phyloP scores from a whole-genome alignment of 2,888 invertebrate species.

The Leptopterna dolabrata region DNA sequence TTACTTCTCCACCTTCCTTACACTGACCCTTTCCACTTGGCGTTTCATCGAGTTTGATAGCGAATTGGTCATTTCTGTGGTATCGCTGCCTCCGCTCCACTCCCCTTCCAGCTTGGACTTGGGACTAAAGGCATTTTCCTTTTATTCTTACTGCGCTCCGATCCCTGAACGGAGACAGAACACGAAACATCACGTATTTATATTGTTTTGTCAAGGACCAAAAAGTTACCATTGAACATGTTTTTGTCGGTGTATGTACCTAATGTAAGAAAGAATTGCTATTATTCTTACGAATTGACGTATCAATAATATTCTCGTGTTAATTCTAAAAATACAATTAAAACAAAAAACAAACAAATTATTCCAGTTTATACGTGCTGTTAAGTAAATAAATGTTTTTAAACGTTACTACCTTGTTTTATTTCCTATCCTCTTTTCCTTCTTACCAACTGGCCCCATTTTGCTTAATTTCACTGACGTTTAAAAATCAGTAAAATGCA shows the following conservation, averaged over 20 bases:
- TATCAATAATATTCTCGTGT: slow-evolving; percentile 17
- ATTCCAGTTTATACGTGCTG: slow-evolving; percentile 40
- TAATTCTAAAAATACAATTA: not conserved
- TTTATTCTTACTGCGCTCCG: not conserved
- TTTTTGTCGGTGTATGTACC: not conserved
- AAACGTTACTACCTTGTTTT: not conserved
- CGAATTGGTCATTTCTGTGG: no score
- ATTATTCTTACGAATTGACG: not conserved
- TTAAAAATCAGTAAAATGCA: no score
- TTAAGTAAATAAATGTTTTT: slow-evolving; percentile 44
- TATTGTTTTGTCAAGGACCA: slow-evolving; percentile 18
- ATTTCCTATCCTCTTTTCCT: no score
- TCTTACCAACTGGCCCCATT: no score
- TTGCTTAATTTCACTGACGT: no score
- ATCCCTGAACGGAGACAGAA: not conserved
- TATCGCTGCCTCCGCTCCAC: no score
- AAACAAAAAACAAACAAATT: not conserved
- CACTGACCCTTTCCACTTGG: no score
- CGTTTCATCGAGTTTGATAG: no score
- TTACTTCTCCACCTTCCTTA: no score
- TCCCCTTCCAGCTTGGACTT: not conserved
- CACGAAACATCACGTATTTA: slow-evolving; percentile 37
- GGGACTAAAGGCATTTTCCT: not conserved
- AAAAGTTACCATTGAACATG: slow-evolving; percentile 39
- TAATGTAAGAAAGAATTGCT: not conserved